Conservation (phyloP, 2,888 invertebrate genomes). For the Latrodectus hesperus region DNA sequence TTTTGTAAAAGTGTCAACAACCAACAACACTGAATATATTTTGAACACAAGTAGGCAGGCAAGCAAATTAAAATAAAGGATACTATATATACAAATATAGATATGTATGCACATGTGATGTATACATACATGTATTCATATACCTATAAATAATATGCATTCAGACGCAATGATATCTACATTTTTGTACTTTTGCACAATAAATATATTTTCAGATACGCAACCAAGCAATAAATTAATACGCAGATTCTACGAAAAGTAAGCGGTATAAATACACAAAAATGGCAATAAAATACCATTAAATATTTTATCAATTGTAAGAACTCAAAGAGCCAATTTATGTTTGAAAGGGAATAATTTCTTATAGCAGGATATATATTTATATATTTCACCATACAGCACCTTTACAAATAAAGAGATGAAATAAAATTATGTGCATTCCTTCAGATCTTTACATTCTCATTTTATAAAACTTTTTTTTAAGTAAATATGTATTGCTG, state of each 20-base stretch:
- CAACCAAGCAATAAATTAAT: slow-evolving; percentile 57
- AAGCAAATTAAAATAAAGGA: slow-evolving; percentile 52
- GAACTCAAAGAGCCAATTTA: slow-evolving; percentile 29
- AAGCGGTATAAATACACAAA: slow-evolving; percentile 60
- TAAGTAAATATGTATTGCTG: slow-evolving; percentile 38
- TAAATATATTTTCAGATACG: slow-evolving; percentile 60
- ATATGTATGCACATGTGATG: slow-evolving; percentile 56
- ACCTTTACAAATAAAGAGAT: slow-evolving; percentile 41
- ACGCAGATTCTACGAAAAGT: slow-evolving; percentile 60
- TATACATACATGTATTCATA: slow-evolving; percentile 46
- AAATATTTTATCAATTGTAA: slow-evolving; percentile 28
- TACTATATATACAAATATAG: slow-evolving; percentile 64
- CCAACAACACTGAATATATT: slow-evolving; percentile 69
- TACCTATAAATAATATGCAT: slow-evolving; percentile 62
- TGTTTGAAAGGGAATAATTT: slow-evolving; percentile 48
- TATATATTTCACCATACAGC: slow-evolving; percentile 39
- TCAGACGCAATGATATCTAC: slow-evolving; percentile 66
- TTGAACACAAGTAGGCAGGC: slow-evolving; percentile 62
- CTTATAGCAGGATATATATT: slow-evolving; percentile 27
- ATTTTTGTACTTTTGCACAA: slow-evolving; percentile 68
- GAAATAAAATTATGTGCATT: not conserved
- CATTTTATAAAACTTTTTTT: slow-evolving; percentile 9
- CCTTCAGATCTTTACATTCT: too few relatives aligned
- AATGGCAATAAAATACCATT: slow-evolving; percentile 61
- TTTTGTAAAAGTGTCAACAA: slow-evolving; percentile 70